Conservation (phyloP, 2,113 vertebrate genomes). For the Dicrurus megarhynchus region DNA sequence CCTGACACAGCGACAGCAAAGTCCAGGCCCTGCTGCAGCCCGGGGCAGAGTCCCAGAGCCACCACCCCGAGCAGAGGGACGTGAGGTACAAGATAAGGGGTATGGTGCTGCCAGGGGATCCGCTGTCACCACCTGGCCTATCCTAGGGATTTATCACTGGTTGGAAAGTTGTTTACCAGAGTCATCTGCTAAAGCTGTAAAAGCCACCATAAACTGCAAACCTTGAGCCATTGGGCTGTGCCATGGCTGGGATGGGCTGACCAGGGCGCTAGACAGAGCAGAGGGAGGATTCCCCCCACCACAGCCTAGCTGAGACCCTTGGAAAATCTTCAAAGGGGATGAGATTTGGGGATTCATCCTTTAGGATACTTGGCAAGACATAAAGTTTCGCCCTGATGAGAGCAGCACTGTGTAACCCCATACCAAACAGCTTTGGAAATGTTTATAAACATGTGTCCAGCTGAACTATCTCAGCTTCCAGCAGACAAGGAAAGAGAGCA, state of each 20-base stretch:
- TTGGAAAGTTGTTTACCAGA: background rate
- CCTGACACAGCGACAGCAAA: background rate
- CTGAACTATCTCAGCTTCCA: background rate
- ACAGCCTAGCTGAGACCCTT: background rate
- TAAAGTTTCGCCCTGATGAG: background rate
- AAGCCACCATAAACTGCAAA: background rate
- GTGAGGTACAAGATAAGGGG: fast-evolving
- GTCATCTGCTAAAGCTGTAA: background rate
- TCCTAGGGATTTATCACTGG: fast-evolving
- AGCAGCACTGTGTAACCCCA: fast-evolving
- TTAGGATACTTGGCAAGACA: background rate
- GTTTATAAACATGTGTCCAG: background rate
- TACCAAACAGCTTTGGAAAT: background rate
- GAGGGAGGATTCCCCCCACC: background rate
- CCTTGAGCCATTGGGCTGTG: fast-evolving
- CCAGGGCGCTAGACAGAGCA: fast-evolving
- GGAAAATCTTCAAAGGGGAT: background rate
- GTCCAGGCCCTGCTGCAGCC: background rate
- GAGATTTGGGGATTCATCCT: background rate
- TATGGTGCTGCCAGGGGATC: fast-evolving
- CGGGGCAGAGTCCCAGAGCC: background rate
- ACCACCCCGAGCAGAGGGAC: background rate
- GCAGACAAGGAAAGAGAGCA: background rate
- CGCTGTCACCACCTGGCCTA: fast-evolving
- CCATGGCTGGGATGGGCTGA: background rate